Conservation (phyloP, 2,888 invertebrate genomes). For the Invenusta paracnida region DNA sequence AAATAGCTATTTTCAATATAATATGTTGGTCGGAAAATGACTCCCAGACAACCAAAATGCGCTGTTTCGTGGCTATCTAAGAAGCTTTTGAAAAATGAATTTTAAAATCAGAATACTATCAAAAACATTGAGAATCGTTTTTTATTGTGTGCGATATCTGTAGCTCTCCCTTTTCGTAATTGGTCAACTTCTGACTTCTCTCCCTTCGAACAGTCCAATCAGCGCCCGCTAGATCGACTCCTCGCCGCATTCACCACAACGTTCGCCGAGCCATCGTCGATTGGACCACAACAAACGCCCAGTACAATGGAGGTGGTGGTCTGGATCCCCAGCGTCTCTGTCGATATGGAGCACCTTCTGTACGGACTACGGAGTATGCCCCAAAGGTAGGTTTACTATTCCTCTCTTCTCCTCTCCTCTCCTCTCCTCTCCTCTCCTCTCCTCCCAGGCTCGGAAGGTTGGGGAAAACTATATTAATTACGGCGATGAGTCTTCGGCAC, state of each 20-base stretch:
- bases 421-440: background rate
- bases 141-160: too few species aligned
- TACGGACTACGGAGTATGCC: conserved; percentile 5
- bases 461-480: background rate
- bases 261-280: conserved; percentile 30
- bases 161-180: too few species aligned
- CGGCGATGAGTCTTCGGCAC: conserved; percentile 43
- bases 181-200: too few species aligned
- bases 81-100: too few species aligned
- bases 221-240: background rate
- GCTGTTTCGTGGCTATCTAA: too few species aligned
- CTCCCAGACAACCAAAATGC: too few species aligned
- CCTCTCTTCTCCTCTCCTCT: background rate
- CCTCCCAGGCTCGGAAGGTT: background rate
- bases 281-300: conserved; percentile 36
- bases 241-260: conserved; percentile 27
- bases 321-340: background rate
- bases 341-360: conserved; percentile 23
- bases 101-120: too few species aligned
- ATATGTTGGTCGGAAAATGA: too few species aligned
- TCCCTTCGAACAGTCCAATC: background rate
- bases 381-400: conserved; percentile 33
- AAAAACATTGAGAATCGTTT: too few species aligned
- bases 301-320: conserved; percentile 37
- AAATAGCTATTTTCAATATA: too few species aligned